phyloP scores from a whole-genome alignment of 1,140 invertebrate genomes.

The Diploscapter pachys region DNA sequence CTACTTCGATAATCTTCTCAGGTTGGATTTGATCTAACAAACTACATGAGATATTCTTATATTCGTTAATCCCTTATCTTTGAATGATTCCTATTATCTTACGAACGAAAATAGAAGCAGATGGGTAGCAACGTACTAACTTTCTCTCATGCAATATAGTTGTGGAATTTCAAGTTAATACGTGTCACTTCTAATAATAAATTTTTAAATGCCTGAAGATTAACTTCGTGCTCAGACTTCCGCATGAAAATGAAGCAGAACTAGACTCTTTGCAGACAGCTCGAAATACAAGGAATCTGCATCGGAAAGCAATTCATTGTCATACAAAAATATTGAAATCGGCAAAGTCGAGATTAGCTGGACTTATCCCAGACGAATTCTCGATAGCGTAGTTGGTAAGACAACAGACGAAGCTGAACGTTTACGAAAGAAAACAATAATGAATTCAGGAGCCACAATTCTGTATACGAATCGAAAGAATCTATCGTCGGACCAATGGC shows the following conservation, averaged over 20 bases:
- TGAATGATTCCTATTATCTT: background rate
- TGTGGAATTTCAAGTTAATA: too few relatives aligned
- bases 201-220: too few relatives aligned
- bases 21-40: background rate
- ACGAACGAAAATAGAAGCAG: too few relatives aligned
- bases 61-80: background rate
- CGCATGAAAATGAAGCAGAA: too few relatives aligned
- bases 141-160: too few relatives aligned
- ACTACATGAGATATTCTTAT: background rate
- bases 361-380: constrained; percentile 43
- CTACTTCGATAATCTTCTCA: background rate
- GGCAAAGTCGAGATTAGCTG: constrained; percentile 43
- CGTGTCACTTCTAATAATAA: too few relatives aligned
- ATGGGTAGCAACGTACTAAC: too few relatives aligned
- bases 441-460: constrained; percentile 35
- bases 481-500: constrained; percentile 43
- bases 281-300: constrained; percentile 21
- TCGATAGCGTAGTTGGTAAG: constrained; percentile 36
- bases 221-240: too few relatives aligned
- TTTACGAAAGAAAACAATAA: constrained; percentile 7
- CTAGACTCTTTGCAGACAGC: constrained; percentile 26
- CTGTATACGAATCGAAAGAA: constrained; percentile 42
- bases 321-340: constrained; percentile 44
- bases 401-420: background rate
- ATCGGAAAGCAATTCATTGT: constrained; percentile 40